phyloP scores from a whole-genome alignment of 2,113 vertebrate genomes.

The Vidua chalybeata region DNA sequence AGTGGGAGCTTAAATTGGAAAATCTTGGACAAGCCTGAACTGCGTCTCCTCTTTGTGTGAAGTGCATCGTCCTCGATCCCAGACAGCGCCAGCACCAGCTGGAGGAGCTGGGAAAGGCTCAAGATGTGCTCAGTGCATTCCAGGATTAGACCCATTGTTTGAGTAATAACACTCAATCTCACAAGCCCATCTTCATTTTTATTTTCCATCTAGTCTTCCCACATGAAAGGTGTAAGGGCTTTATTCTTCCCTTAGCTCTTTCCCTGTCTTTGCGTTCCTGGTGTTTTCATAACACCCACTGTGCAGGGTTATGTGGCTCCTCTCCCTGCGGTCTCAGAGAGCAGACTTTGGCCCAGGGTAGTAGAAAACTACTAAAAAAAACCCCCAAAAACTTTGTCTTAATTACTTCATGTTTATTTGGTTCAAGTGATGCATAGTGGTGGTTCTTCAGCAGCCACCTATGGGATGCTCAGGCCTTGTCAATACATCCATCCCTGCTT shows the following conservation, averaged over 20 bases:
- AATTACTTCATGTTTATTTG: background rate
- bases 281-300: background rate
- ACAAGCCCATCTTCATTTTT: background rate
- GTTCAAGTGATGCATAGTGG: background rate
- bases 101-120: background rate
- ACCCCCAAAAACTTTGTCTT: accelerated
- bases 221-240: background rate
- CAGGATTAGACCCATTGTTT: slow-evolving; percentile 41
- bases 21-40: slow-evolving; percentile 1
- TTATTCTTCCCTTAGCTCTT: background rate
- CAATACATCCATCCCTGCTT: background rate
- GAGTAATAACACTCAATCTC: slow-evolving; percentile 21
- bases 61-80: accelerated
- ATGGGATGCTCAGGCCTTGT: background rate
- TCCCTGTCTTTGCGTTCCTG: background rate
- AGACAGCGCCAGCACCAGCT: background rate
- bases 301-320: background rate
- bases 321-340: background rate
- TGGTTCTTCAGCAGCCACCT: background rate
- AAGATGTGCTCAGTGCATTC: background rate
- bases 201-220: background rate
- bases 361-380: background rate
- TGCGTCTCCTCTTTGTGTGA: background rate
- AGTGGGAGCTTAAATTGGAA: background rate
- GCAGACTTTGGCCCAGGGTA: background rate